phyloP scores from a whole-genome alignment of 1,140 invertebrate genomes.

The Penaeus chinensis region DNA sequence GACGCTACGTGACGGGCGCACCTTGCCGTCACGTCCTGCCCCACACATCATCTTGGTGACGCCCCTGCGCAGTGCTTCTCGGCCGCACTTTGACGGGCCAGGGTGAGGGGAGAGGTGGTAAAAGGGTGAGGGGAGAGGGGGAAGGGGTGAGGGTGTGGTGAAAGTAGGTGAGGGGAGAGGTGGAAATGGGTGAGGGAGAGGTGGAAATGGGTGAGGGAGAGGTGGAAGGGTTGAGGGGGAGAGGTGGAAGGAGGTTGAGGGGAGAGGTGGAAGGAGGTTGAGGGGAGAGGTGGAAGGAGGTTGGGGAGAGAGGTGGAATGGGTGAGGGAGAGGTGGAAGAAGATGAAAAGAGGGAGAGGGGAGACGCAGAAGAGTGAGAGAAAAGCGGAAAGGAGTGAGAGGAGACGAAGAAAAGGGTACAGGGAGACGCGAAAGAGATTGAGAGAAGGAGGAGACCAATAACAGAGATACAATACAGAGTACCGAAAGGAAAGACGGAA shows the following conservation, averaged over 20 bases:
- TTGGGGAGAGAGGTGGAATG: no score
- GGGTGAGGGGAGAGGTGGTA: not conserved
- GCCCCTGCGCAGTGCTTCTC: not conserved
- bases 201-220: not conserved
- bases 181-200: not conserved
- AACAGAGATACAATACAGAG: no score
- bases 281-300: not conserved
- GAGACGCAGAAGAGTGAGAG: not conserved
- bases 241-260: not conserved
- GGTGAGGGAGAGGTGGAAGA: not conserved
- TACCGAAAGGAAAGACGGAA: not conserved
- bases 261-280: not conserved
- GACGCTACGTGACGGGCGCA: conserved; percentile 37
- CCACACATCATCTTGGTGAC: conserved; percentile 47
- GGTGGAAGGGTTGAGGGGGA: no score
- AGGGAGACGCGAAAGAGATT: not conserved
- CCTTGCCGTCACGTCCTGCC: conserved; percentile 41
- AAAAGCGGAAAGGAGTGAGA: no score
- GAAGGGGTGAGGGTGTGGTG: not conserved
- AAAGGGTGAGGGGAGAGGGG: not conserved
- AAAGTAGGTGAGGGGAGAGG: not conserved
- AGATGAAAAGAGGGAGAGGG: not conserved
- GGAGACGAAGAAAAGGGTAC: not conserved
- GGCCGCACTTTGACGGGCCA: not conserved
- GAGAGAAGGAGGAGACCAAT: not conserved